Percentiles rank a stretch among this genome's conserved stretches.
Evolutionary conservation across 2,113 vertebrate species (phyloP).

Genomic region (Siphamia tubifer): DNA sequence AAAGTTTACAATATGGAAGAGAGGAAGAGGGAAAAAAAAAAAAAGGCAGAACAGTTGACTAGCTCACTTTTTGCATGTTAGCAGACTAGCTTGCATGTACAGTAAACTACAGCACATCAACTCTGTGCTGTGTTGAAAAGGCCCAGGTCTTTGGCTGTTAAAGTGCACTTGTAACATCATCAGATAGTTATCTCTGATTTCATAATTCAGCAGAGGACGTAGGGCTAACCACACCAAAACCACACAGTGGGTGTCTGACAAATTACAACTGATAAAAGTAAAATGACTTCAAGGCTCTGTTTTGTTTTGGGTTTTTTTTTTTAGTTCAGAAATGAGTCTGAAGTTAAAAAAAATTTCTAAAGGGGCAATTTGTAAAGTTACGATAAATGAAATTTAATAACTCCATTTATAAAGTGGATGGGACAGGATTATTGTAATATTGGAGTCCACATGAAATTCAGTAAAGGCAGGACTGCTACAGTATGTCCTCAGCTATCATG

Average conservation of each 20-base stretch:
- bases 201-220: neutral
- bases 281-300: neutral
- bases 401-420: too few relatives aligned
- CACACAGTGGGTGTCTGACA: neutral
- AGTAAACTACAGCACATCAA: constrained; percentile 35
- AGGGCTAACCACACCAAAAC: neutral
- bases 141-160: constrained; percentile 37
- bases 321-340: neutral
- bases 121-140: constrained; percentile 36
- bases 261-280: neutral
- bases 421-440: too few relatives aligned
- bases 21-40: neutral
- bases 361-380: neutral
- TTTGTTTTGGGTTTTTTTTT: too few relatives aligned
- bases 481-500: too few relatives aligned
- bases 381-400: too few relatives aligned
- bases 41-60: constrained; percentile 22
- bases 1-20: constrained; percentile 26
- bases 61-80: constrained; percentile 59
- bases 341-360: neutral
- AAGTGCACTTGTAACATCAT: constrained; percentile 66
- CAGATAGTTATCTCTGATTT: constrained; percentile 39
- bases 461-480: too few relatives aligned
- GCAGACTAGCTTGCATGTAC: constrained; percentile 69
- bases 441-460: too few relatives aligned